Percentiles rank a stretch among this genome's conserved stretches.
Conservation (phyloP, 2,113 vertebrate species). For the Sturnus vulgaris region DNA sequence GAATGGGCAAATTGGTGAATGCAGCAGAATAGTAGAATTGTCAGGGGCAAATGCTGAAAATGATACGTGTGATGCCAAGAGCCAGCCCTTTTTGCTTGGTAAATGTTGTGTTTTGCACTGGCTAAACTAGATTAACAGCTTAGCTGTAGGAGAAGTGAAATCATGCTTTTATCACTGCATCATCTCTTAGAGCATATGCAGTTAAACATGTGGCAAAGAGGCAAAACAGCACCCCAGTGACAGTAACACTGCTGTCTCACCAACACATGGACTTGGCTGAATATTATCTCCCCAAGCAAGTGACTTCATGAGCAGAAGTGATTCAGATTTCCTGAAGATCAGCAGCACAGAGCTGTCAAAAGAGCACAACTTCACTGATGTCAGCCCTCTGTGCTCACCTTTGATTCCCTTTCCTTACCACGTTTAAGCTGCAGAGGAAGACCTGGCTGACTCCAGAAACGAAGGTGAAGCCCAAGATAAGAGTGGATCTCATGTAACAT, state of each 20-base stretch:
- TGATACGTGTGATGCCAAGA: not conserved
- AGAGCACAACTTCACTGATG: not conserved
- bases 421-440: not conserved
- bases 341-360: not conserved
- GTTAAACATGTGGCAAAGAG: not conserved
- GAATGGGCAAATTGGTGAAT: not conserved
- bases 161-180: not conserved
- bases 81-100: not conserved
- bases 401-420: not conserved
- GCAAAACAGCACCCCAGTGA: not conserved
- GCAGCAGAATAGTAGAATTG: not conserved
- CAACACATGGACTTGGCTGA: fast-evolving
- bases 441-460: not conserved
- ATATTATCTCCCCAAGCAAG: not conserved
- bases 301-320: not conserved
- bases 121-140: not conserved
- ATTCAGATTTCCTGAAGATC: not conserved
- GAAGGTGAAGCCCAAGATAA: not conserved
- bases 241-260: not conserved
- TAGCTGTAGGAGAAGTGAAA: not conserved
- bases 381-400: not conserved
- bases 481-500: not conserved
- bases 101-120: not conserved
- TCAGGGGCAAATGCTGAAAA: not conserved
- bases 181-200: not conserved